Percentiles rank a stretch among this genome's conserved stretches.
phyloP scores from a whole-genome alignment of 2,888 invertebrate genomes.

The Parasteatoda lunata region DNA sequence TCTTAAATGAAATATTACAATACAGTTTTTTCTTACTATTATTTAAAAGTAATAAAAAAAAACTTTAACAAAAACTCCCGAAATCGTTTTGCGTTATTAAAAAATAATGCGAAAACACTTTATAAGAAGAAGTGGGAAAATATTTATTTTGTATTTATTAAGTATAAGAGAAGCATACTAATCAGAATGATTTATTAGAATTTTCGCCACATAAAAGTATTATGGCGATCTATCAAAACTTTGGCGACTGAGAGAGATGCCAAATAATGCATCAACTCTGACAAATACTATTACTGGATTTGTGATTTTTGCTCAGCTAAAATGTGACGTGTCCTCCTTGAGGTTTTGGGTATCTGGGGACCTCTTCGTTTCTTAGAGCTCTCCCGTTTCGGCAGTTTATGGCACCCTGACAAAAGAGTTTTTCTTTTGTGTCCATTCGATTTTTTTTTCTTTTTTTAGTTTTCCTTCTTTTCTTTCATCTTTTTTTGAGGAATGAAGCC shows the following conservation, averaged over 20 bases:
- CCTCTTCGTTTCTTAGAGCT: background rate
- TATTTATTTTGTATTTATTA: no score
- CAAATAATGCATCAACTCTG: constrained; percentile 1
- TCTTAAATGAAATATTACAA: no score
- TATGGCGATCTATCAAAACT: background rate
- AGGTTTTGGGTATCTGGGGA: background rate
- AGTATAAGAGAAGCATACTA: background rate
- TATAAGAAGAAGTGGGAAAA: no score
- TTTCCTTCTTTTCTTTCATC: background rate
- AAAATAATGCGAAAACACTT: no score
- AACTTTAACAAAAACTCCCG: no score
- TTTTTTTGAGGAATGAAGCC: background rate
- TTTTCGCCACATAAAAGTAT: background rate
- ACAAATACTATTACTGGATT: constrained; percentile 1
- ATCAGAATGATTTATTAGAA: constrained; percentile 3
- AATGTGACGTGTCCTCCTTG: background rate
- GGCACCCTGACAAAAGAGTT: background rate
- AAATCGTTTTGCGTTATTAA: no score
- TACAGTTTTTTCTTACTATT: no score
- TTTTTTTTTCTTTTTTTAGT: background rate
- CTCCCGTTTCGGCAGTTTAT: background rate
- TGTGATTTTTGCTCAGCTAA: background rate
- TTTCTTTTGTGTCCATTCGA: background rate
- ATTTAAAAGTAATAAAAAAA: no score
- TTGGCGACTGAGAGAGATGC: background rate